Evolutionary conservation across 2,888 invertebrate species (phyloP).

Genomic region (Drosophila helvetica): DNA sequence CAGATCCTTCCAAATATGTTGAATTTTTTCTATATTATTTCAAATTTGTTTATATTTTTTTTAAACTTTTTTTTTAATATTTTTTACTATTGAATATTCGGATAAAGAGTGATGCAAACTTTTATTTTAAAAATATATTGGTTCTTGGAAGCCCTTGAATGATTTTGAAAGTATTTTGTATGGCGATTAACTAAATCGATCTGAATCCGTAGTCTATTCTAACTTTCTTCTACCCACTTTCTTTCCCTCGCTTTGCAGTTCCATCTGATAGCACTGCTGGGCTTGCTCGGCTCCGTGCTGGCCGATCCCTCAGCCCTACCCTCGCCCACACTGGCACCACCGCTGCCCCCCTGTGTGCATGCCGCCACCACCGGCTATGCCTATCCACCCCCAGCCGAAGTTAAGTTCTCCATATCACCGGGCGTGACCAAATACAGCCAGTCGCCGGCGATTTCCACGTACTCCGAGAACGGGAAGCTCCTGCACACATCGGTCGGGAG

Average conservation of each 20-base stretch:
- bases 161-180: neutral
- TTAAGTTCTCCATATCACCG: slow-evolving; percentile 85
- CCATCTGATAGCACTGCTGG: slow-evolving; percentile 73
- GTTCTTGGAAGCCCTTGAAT: neutral
- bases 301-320: slow-evolving; percentile 74
- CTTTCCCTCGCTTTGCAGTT: slow-evolving; percentile 42
- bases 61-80: no score
- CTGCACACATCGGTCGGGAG: slow-evolving; percentile 82
- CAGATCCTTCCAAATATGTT: no score
- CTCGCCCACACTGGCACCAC: slow-evolving; percentile 64
- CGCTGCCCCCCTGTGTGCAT: slow-evolving; percentile 81
- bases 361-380: slow-evolving; percentile 84
- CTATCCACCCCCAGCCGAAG: slow-evolving; percentile 85
- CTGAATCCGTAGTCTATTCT: neutral
- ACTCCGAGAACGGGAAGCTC: slow-evolving; percentile 81
- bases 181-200: neutral
- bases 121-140: no score
- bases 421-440: slow-evolving; percentile 74
- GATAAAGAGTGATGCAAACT: no score
- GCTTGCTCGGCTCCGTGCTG: slow-evolving; percentile 70
- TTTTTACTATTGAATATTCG: no score
- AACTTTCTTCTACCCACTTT: neutral
- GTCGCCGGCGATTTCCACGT: slow-evolving; percentile 78
- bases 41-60: no score
- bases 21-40: no score